These are phyloP conservation scores for Pilophorus perplexus DNA, from an alignment of 2,888 invertebrate species.

Conservation along the genomic window DNA sequence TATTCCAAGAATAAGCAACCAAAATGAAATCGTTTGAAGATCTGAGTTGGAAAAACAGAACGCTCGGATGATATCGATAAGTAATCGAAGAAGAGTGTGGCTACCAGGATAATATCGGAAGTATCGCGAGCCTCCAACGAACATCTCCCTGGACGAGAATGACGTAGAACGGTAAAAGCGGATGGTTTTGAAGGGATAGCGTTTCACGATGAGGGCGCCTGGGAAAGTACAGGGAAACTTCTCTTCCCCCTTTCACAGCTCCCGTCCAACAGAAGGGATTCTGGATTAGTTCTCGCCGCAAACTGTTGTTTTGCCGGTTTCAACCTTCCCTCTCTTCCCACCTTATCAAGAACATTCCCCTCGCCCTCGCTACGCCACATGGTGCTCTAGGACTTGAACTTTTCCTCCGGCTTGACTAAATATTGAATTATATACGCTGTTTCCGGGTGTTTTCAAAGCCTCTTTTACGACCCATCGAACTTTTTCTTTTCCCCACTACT, in stretches of 20 bases:
- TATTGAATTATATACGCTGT: conserved; percentile 30
- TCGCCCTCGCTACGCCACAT: conserved; percentile 4
- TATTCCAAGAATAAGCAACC: too few relatives aligned
- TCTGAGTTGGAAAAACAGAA: too few relatives aligned
- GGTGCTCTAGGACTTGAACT: conserved; percentile 22
- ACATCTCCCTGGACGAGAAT: too few relatives aligned
- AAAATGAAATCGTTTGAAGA: too few relatives aligned
- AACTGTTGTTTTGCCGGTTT: conserved; percentile 27
- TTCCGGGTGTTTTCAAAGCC: conserved; percentile 25
- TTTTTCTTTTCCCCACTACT: conserved; percentile 1
- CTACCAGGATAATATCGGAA: too few relatives aligned
- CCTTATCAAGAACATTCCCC: neutral
- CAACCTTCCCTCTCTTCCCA: neutral
- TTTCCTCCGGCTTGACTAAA: conserved; percentile 17
- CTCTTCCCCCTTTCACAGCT: conserved; percentile 1
- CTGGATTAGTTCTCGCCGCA: conserved; percentile 23
- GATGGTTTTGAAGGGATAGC: conserved; percentile 13
- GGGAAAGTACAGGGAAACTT: conserved; percentile 19
- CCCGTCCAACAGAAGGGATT: conserved; percentile 25
- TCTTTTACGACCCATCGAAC: conserved; percentile 26
- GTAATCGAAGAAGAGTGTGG: too few relatives aligned
- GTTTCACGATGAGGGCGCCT: too few relatives aligned
- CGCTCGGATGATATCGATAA: too few relatives aligned
- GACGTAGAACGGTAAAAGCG: conserved; percentile 1
- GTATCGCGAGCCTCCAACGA: too few relatives aligned